Evolutionary conservation across 1,140 invertebrate genomes (phyloP).

Genomic region (Drosophila bipectinata): DNA sequence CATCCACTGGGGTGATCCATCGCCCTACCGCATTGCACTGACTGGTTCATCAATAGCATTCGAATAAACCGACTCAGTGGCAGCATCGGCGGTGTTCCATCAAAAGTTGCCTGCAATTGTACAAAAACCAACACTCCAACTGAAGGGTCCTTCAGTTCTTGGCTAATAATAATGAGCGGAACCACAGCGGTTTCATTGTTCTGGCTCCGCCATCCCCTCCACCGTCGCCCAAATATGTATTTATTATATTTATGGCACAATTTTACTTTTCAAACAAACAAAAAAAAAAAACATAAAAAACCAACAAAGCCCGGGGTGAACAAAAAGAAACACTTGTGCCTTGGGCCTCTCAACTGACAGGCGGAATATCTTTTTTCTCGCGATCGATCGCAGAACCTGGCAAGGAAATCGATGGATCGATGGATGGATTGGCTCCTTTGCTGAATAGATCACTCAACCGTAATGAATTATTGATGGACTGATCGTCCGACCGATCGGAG

Average conservation of each 20-base stretch:
- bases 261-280: constrained; percentile 53
- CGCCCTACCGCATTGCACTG: constrained; percentile 68
- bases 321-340: constrained; percentile 67
- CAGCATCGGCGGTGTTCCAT: constrained; percentile 46
- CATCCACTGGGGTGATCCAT: constrained; percentile 28
- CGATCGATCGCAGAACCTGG: constrained; percentile 34
- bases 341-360: constrained; percentile 55
- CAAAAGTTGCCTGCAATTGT: constrained; percentile 59
- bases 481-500: constrained; percentile 9
- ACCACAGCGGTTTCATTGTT: constrained; percentile 59
- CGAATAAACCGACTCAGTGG: neutral
- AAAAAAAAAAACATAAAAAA: neutral
- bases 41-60: constrained; percentile 43
- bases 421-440: constrained; percentile 39
- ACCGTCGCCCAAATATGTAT: constrained; percentile 41
- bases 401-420: constrained; percentile 12
- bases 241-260: constrained; percentile 81
- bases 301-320: constrained; percentile 10
- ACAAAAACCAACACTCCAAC: constrained; percentile 72
- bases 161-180: constrained; percentile 77
- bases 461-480: constrained; percentile 79
- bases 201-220: constrained; percentile 19
- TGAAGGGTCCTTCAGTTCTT: constrained; percentile 71
- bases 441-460: constrained; percentile 74
- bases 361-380: constrained; percentile 82